These are phyloP conservation scores for Rapana venosa DNA, from an alignment of 2,888 invertebrate species.

Conservation along the genomic window DNA sequence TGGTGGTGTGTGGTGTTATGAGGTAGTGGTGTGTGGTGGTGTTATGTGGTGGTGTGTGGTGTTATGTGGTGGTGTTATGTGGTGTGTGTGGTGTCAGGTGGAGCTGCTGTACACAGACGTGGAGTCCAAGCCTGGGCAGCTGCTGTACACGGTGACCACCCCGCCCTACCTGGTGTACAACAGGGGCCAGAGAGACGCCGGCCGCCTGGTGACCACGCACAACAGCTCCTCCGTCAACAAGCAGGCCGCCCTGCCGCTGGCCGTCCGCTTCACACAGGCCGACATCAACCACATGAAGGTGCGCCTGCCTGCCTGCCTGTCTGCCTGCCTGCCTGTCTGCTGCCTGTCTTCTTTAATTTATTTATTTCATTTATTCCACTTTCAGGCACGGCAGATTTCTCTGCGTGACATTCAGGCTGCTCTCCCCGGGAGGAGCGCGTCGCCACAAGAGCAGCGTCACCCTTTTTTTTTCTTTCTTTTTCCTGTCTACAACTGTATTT, in stretches of 20 bases:
- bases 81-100: slow-evolving; percentile 44
- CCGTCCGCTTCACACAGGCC: slow-evolving; percentile 71
- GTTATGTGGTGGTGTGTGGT: too few species aligned
- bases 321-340: background rate
- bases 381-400: too few species aligned
- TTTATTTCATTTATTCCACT: too few species aligned
- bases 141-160: slow-evolving; percentile 74
- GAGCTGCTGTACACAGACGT: slow-evolving; percentile 75
- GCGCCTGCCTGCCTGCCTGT: background rate
- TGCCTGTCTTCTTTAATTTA: too few species aligned
- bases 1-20: background rate
- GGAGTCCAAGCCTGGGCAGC: slow-evolving; percentile 66
- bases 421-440: too few species aligned
- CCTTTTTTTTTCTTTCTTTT: too few species aligned
- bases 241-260: slow-evolving; percentile 58
- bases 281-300: slow-evolving; percentile 75
- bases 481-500: too few species aligned
- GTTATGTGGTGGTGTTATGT: too few species aligned
- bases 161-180: slow-evolving; percentile 76
- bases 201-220: slow-evolving; percentile 71
- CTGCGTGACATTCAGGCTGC: too few species aligned
- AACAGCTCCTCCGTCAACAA: slow-evolving; percentile 69
- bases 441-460: too few species aligned
- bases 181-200: slow-evolving; percentile 73
- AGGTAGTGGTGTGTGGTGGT: background rate